A percentile compares a stretch with the other conserved stretches of the same genome.
phyloP scores from a whole-genome alignment of 2,113 vertebrate genomes.

The Tupaia chinensis region DNA sequence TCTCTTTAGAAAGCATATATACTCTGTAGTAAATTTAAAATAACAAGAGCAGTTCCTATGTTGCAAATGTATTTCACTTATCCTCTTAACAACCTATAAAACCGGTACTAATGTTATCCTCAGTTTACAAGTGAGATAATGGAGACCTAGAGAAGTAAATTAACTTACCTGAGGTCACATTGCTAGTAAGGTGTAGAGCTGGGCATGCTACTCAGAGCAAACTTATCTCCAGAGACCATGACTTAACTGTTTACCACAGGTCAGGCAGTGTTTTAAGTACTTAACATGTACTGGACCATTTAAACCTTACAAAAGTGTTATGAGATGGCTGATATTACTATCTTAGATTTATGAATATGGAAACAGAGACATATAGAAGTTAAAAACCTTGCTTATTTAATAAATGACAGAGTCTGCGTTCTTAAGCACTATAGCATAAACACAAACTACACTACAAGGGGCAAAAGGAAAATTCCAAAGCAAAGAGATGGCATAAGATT shows the following conservation, averaged over 20 bases:
- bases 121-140: constrained; percentile 17
- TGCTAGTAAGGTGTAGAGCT: not conserved
- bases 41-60: constrained; percentile 18
- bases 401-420: not conserved
- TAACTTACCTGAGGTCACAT: not conserved
- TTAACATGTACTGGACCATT: not conserved
- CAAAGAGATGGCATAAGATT: constrained; percentile 23
- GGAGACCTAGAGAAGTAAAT: not conserved
- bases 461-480: constrained; percentile 18
- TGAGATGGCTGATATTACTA: not conserved
- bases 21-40: not conserved
- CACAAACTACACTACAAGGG: not conserved
- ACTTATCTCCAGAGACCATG: not conserved
- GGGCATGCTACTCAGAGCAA: not conserved
- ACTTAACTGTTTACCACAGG: not conserved
- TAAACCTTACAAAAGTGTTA: not conserved
- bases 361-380: not conserved
- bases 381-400: not conserved
- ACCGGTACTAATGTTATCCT: not conserved
- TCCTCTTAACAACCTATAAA: not conserved
- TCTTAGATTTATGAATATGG: not conserved
- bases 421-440: not conserved
- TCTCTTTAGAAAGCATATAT: too few relatives aligned
- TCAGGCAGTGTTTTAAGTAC: not conserved
- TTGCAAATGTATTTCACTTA: not conserved